Evolutionary conservation across 2,888 invertebrate genomes (phyloP).

Genomic region (Tortrix viridana): DNA sequence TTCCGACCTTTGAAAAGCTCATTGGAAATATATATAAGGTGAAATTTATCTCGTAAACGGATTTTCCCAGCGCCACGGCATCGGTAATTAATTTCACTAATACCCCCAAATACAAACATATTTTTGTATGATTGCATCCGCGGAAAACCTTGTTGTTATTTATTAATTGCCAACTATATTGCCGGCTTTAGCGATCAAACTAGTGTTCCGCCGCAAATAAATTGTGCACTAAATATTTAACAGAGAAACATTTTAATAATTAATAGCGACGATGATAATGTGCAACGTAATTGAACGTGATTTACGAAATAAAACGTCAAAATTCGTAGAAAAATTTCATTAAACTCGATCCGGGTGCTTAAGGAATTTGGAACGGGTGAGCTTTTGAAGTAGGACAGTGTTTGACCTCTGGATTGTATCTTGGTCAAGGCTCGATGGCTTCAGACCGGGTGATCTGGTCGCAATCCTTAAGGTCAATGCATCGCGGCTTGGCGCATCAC

Average conservation of each 20-base stretch:
- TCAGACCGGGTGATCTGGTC: not conserved
- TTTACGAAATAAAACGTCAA: not conserved
- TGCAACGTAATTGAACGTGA: slow-evolving; percentile 4
- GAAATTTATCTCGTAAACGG: too few relatives aligned
- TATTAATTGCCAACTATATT: slow-evolving; percentile 17
- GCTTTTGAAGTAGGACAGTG: not conserved
- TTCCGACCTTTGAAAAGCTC: slow-evolving; percentile 1
- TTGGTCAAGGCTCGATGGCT: slow-evolving; percentile 24
- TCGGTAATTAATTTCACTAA: not conserved
- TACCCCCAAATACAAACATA: not conserved
- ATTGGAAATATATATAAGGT: not conserved
- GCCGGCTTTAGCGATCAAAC: slow-evolving; percentile 6
- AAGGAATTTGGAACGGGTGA: not conserved
- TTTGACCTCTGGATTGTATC: slow-evolving; percentile 13
- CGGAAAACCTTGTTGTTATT: slow-evolving; percentile 7
- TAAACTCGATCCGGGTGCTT: not conserved
- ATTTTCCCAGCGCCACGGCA: too few relatives aligned
- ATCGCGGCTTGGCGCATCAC: slow-evolving; percentile 3
- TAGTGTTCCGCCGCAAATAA: slow-evolving; percentile 20
- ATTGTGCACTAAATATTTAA: slow-evolving; percentile 7
- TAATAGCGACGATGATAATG: slow-evolving; percentile 15
- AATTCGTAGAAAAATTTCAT: slow-evolving; percentile 2
- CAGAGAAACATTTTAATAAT: slow-evolving; percentile 19
- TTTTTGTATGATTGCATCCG: not conserved
- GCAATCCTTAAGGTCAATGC: slow-evolving; percentile 5